Percentiles rank a stretch among this genome's conserved stretches.
phyloP scores from a whole-genome alignment of 2,797 vertebrate genomes.

The Dendrocincla fuliginosa region DNA sequence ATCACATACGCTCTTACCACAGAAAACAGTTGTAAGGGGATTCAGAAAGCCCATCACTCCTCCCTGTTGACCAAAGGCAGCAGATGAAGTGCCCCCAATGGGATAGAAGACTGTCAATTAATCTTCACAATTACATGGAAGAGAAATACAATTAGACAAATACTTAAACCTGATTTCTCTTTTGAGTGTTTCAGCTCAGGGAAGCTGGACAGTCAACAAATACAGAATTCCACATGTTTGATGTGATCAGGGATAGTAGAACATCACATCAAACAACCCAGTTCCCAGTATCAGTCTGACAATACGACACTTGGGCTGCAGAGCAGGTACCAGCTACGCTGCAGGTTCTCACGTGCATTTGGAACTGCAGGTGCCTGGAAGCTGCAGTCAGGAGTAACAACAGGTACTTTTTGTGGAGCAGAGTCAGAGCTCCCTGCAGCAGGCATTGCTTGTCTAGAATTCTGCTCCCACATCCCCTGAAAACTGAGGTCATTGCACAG shows the following conservation, averaged over 20 bases:
- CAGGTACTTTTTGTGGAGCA: background rate
- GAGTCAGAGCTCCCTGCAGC: background rate
- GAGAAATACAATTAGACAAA: background rate
- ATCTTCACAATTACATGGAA: background rate
- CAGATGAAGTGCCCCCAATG: accelerated
- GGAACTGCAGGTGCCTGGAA: background rate
- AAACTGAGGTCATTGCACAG: background rate
- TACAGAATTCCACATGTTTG: background rate
- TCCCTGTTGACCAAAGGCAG: background rate
- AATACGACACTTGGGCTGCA: background rate
- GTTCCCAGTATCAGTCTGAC: background rate
- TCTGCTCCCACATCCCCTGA: background rate
- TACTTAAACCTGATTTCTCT: background rate
- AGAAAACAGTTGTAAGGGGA: background rate
- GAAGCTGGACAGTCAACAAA: background rate
- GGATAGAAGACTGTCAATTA: background rate
- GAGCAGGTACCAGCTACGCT: too few species aligned
- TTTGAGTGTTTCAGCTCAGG: background rate
- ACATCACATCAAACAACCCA: background rate
- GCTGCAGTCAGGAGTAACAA: background rate
- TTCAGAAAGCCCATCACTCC: background rate
- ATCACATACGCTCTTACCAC: accelerated
- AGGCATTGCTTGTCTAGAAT: background rate
- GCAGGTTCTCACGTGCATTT: background rate
- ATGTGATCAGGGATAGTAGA: background rate